phyloP scores from a whole-genome alignment of 2,888 invertebrate genomes.

The Catocala nupta region DNA sequence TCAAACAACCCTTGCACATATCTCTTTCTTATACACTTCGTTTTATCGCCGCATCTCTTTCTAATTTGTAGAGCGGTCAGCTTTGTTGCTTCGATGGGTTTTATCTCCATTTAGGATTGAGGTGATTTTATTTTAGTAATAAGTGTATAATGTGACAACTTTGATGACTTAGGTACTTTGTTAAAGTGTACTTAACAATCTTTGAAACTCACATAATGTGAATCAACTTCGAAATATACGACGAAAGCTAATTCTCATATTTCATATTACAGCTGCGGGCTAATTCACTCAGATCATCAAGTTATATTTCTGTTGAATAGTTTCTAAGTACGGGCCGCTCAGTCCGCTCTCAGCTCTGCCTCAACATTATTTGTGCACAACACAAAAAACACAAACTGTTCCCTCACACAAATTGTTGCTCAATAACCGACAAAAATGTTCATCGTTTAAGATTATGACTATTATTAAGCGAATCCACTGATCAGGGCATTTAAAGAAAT shows the following conservation, averaged over 20 bases:
- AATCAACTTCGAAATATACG: neutral
- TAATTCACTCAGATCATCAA: neutral
- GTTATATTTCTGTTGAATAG: neutral
- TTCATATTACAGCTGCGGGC: neutral
- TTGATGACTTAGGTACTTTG: neutral
- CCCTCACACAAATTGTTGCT: conserved; percentile 58
- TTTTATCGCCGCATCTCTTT: conserved; percentile 57
- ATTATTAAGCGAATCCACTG: conserved; percentile 84
- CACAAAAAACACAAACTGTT: conserved; percentile 48
- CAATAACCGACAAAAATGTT: conserved; percentile 71
- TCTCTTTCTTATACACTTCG: conserved; percentile 66
- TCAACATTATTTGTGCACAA: conserved; percentile 26
- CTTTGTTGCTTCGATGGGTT: conserved; percentile 22
- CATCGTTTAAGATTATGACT: conserved; percentile 82
- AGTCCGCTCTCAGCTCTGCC: conserved; percentile 12
- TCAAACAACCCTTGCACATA: conserved; percentile 68
- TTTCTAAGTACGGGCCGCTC: conserved; percentile 5
- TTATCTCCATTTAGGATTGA: conserved; percentile 14
- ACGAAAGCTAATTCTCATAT: neutral
- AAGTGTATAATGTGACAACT: neutral
- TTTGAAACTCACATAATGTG: no score
- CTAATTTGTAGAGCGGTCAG: conserved; percentile 54
- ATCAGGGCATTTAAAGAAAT: conserved; percentile 87
- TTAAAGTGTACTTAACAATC: neutral
- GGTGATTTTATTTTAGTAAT: neutral